Evolutionary conservation across 2,888 invertebrate genomes (phyloP).

Genomic region (Agonopterix arenella): DNA sequence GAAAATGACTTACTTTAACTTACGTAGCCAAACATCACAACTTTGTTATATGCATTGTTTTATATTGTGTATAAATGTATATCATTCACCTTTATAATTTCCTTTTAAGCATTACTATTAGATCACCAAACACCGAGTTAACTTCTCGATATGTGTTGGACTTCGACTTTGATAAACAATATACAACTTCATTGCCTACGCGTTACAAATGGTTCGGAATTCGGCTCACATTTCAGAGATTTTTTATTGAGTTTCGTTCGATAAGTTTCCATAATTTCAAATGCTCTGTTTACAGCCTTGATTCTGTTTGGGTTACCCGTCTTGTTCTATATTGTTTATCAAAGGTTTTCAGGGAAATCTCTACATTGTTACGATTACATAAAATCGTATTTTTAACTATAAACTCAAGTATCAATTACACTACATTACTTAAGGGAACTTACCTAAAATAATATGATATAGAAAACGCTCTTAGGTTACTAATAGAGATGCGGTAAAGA

Average conservation of each 20-base stretch:
- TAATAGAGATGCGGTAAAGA: constrained; percentile 58
- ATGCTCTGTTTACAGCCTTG: no score
- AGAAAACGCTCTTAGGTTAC: constrained; percentile 56
- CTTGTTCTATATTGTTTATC: no score
- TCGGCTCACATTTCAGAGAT: no score
- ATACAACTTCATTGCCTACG: no score
- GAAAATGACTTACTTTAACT: constrained; percentile 60
- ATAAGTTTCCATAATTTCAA: no score
- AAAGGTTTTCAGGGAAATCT: background rate
- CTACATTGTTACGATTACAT: background rate
- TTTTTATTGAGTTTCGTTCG: no score
- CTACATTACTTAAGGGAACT: constrained; percentile 42
- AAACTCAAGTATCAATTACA: constrained; percentile 21
- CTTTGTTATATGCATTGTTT: constrained; percentile 19
- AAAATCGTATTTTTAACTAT: constrained; percentile 10
- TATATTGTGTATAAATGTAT: background rate
- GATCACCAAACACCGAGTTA: background rate
- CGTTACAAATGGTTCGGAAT: no score
- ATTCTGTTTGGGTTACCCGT: no score
- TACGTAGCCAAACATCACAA: constrained; percentile 69
- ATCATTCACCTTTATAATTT: constrained; percentile 9
- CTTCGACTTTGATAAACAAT: background rate
- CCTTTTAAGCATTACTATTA: background rate
- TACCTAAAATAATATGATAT: constrained; percentile 63
- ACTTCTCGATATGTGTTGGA: background rate